Evolutionary conservation across 2,888 invertebrate genomes (phyloP), one percentile per base, ranked within the genome.

Genomic region (Pachymerium ferrugineum): DNA sequence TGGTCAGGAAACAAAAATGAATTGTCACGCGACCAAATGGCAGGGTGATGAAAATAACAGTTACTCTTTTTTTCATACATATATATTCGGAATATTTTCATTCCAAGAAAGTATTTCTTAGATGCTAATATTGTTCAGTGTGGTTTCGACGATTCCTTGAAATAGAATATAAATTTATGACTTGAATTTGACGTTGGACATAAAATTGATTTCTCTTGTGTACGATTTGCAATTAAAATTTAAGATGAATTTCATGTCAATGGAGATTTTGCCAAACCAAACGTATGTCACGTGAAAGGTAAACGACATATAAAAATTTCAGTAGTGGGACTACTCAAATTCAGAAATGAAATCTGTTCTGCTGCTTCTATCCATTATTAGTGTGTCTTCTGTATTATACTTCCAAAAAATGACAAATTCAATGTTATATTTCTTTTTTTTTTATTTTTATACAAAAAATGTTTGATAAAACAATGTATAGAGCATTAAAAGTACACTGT

Each of bases 401-500:
- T 25, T 62, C 25, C 25, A n/a, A n/a, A n/a, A n/a, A n/a, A n/a
- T n/a, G n/a, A n/a, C n/a, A n/a, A n/a, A n/a, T n/a, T n/a, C n/a
- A n/a, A n/a, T n/a, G n/a, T n/a, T n/a, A n/a, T 25, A 28, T 62
- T 62, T 62, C 62, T 1, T 62, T 54, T 62, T 62, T 28, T 62
- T 62, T 62, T 1, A 28, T 62, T 19, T 54, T 8, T 28, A 62
- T 8, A 62, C 10, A 62, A 62, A 62, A 62, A 54, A 62, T 62
- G 62, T 62, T 62, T 62, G 62, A 62, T 62, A 62, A 62, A 62
- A 62, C 62, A 62, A 62, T 62, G 62, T 62, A 28, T 62, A 62
- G 62, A 62, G 62, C 62, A 62, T 62, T 62, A 62, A 62, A 62
- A 62, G 62, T 62, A 62, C 62, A 62, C 62, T 62, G 62, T 62